Percentiles rank a stretch among this genome's conserved stretches.
Conservation (phyloP, 2,113 vertebrate species). For the Cyprinus carpio region DNA sequence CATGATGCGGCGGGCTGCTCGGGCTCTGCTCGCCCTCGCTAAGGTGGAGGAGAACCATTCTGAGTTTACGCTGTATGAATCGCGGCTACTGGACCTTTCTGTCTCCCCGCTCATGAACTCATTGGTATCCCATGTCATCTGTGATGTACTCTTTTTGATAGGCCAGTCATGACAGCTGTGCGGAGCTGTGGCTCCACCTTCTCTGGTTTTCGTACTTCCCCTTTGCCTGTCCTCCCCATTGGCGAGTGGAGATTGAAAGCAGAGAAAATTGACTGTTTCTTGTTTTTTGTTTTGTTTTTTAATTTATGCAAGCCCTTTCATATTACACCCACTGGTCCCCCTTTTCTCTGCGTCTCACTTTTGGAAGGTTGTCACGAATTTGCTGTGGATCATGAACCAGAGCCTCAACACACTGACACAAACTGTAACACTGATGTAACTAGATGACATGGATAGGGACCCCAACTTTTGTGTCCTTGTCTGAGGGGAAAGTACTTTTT, state of each 20-base stretch:
- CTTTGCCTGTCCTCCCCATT: constrained; percentile 69
- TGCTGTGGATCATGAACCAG: constrained; percentile 73
- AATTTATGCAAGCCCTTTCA: constrained; percentile 99
- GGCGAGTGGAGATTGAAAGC: constrained; percentile 90
- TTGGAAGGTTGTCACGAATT: constrained; percentile 78
- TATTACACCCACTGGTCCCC: constrained; percentile 91
- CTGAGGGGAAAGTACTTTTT: constrained; percentile 85
- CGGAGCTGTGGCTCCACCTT: constrained; percentile 82
- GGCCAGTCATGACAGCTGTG: constrained; percentile 99
- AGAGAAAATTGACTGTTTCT: constrained; percentile 82
- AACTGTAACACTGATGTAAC: constrained; percentile 72
- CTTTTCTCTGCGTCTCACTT: constrained; percentile 78
- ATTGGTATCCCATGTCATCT: constrained; percentile 99
- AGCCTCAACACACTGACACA: constrained; percentile 73
- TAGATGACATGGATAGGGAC: constrained; percentile 75
- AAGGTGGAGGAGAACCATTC: constrained; percentile 99
- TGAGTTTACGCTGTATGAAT: constrained; percentile 99
- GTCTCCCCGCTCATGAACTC: constrained; percentile 99
- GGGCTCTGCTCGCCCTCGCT: constrained; percentile 95
- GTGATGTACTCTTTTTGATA: constrained; percentile 99
- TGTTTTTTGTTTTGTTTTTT: constrained; percentile 81
- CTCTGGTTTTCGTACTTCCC: constrained; percentile 65
- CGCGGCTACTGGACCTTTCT: constrained; percentile 97
- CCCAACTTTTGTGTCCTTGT: constrained; percentile 85
- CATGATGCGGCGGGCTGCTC: constrained; percentile 98